phyloP scores from a whole-genome alignment of 2,113 vertebrate species.

The Prunella himalayana region DNA sequence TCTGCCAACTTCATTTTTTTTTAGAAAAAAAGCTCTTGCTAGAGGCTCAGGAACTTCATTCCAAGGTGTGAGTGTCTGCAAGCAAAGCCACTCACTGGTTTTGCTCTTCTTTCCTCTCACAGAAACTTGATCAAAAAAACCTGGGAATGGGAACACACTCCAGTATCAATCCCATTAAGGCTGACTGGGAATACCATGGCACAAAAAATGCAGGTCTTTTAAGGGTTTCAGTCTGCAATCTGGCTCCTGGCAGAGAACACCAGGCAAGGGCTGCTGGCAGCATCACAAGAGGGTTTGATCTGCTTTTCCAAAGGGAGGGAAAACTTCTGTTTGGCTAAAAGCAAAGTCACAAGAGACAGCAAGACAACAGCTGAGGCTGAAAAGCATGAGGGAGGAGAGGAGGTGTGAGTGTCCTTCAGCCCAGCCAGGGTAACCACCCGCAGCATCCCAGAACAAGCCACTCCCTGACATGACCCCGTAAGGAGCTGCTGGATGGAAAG shows the following conservation, averaged over 20 bases:
- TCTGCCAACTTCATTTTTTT: not conserved
- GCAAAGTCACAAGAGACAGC: not conserved
- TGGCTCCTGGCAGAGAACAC: not conserved
- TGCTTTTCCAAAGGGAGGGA: not conserved
- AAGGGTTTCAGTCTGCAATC: not conserved
- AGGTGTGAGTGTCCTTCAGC: not conserved
- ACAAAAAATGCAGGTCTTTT: not conserved
- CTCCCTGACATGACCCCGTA: rapidly evolving
- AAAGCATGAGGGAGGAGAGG: not conserved
- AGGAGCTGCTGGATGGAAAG: not conserved
- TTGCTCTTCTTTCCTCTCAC: not conserved
- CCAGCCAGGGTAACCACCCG: rapidly evolving
- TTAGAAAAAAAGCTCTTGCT: not conserved
- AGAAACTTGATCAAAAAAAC: not conserved
- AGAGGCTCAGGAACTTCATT: not conserved
- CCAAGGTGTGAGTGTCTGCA: not conserved
- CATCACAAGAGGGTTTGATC: not conserved
- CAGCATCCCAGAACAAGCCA: rapidly evolving
- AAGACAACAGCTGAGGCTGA: not conserved
- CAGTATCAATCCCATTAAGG: rapidly evolving
- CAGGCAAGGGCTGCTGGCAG: not conserved
- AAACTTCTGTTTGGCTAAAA: not conserved
- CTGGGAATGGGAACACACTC: not conserved
- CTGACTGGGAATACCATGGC: not conserved
- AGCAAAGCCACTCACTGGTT: not conserved